These are phyloP conservation scores for Drosophila phalerata DNA, from an alignment of 2,888 invertebrate genomes.

Conservation along the genomic window DNA sequence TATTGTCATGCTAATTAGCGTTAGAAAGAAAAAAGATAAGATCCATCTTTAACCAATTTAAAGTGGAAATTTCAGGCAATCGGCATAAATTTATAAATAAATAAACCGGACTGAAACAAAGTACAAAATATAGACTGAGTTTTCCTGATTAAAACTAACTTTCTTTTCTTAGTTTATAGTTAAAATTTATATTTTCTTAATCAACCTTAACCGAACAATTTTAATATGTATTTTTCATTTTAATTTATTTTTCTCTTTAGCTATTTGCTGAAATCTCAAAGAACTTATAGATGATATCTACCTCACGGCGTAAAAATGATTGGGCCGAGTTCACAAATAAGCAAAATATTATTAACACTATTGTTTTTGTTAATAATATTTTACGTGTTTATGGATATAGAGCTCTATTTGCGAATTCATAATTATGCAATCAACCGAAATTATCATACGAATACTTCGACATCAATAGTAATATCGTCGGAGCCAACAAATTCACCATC, in stretches of 20 bases:
- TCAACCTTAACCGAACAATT: neutral
- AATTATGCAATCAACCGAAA: slow-evolving; percentile 88
- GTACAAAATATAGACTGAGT: too few species aligned
- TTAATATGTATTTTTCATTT: neutral
- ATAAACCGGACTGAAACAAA: neutral
- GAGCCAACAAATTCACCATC: slow-evolving; percentile 29
- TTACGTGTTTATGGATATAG: slow-evolving; percentile 91
- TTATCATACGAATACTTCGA: slow-evolving; percentile 82
- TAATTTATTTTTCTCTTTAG: slow-evolving; percentile 44
- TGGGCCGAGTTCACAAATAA: slow-evolving; percentile 91
- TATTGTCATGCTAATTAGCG: neutral
- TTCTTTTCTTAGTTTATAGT: too few species aligned
- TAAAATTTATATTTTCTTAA: too few species aligned
- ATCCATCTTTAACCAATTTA: neutral
- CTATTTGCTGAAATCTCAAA: slow-evolving; percentile 35
- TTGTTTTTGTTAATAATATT: slow-evolving; percentile 88
- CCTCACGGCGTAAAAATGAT: slow-evolving; percentile 87
- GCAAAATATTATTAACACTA: slow-evolving; percentile 88
- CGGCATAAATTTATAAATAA: neutral
- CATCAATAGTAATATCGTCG: slow-evolving; percentile 47
- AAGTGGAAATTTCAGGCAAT: neutral
- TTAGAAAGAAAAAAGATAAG: neutral
- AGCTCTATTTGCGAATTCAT: slow-evolving; percentile 90
- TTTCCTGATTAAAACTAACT: too few species aligned
- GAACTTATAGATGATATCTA: slow-evolving; percentile 66